Evolutionary conservation across 1,140 invertebrate genomes (phyloP).

Genomic region (Eciton burchellii): DNA sequence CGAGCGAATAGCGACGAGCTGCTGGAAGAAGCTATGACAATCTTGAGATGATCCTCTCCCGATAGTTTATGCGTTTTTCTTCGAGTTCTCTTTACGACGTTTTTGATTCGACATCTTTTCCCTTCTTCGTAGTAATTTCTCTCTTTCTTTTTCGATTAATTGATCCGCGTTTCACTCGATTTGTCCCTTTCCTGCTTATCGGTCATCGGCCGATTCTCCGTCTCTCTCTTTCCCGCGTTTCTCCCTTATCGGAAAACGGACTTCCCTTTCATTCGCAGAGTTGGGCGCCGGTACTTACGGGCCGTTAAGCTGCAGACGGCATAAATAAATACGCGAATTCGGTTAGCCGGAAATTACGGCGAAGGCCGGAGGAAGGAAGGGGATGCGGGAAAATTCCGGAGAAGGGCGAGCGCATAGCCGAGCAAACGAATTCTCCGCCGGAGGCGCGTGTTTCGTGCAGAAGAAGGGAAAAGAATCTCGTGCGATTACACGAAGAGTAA

Average conservation of each 20-base stretch:
- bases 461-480: neutral
- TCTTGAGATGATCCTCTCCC: neutral
- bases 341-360: conserved; percentile 68
- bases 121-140: too few species aligned
- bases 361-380: conserved; percentile 40
- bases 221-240: neutral
- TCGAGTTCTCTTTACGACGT: neutral
- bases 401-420: conserved; percentile 7
- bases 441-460: neutral
- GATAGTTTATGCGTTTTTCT: neutral
- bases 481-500: conserved; percentile 11
- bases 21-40: neutral
- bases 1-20: too few species aligned
- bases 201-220: neutral
- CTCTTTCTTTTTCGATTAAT: too few species aligned
- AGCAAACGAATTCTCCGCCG: conserved; percentile 25
- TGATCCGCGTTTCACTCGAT: neutral
- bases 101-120: neutral
- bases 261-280: conserved; percentile 35
- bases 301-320: conserved; percentile 64
- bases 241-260: neutral
- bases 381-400: conserved; percentile 47
- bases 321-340: conserved; percentile 71
- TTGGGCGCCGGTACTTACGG: conserved; percentile 63
- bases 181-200: neutral